phyloP scores from a whole-genome alignment of 2,888 invertebrate species.

The Zygogramma bicolorata region DNA sequence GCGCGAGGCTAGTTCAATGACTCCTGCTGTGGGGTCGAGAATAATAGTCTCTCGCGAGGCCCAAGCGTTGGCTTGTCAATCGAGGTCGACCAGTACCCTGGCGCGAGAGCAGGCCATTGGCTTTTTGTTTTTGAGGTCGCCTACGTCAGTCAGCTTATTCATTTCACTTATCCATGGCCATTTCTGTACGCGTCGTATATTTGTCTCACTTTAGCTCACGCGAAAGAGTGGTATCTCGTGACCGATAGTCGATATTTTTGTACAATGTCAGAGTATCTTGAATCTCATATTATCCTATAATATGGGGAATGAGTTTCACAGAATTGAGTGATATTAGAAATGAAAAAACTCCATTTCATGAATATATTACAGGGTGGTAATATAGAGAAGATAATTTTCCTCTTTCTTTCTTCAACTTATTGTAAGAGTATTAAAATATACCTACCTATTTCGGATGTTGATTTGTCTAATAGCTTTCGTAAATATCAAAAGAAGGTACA shows the following conservation, averaged over 20 bases:
- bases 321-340: not conserved
- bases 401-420: too few relatives aligned
- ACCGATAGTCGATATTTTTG: conserved; percentile 29
- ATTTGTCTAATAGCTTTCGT: too few relatives aligned
- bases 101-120: conserved; percentile 65
- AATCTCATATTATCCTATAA: not conserved
- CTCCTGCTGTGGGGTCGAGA: conserved; percentile 52
- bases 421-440: too few relatives aligned
- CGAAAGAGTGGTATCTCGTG: conserved; percentile 17
- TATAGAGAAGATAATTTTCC: too few relatives aligned
- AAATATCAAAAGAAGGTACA: too few relatives aligned
- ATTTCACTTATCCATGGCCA: conserved; percentile 55
- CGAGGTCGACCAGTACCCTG: conserved; percentile 61
- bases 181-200: conserved; percentile 21
- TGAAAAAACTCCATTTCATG: too few relatives aligned
- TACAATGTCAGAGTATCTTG: conserved; percentile 46
- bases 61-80: conserved; percentile 56
- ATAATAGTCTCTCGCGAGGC: conserved; percentile 53
- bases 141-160: conserved; percentile 56
- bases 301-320: conserved; percentile 1
- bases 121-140: conserved; percentile 67
- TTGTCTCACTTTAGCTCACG: conserved; percentile 15
- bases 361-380: too few relatives aligned
- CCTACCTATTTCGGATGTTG: too few relatives aligned
- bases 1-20: conserved; percentile 58